These are phyloP conservation scores for Rhinella marina DNA, from an alignment of 2,797 vertebrate genomes.

Conservation along the genomic window DNA sequence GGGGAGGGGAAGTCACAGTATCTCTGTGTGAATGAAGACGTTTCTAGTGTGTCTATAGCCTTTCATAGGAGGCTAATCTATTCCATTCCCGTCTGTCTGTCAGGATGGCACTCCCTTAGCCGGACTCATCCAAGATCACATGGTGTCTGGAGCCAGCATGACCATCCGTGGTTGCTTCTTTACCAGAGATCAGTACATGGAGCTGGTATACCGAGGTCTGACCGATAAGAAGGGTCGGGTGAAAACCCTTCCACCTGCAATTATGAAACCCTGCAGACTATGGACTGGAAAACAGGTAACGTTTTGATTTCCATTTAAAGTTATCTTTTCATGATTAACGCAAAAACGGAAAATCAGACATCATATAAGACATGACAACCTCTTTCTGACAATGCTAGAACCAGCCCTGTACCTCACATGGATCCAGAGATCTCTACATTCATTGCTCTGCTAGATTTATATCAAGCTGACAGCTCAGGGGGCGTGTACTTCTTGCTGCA, in stretches of 20 bases:
- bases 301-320: neutral
- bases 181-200: slow-evolving; percentile 87
- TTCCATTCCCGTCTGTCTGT: slow-evolving; percentile 15
- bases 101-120: slow-evolving; percentile 95
- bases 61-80: neutral
- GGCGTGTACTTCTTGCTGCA: too few relatives aligned
- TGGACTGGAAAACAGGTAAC: slow-evolving; percentile 97
- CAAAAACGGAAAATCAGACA: too few relatives aligned
- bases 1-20: too few relatives aligned
- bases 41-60: too few relatives aligned
- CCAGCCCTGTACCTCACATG: too few relatives aligned
- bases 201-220: slow-evolving; percentile 91
- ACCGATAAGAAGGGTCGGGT: slow-evolving; percentile 88
- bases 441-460: too few relatives aligned
- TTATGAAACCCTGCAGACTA: slow-evolving; percentile 84
- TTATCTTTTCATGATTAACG: too few relatives aligned
- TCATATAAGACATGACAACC: too few relatives aligned
- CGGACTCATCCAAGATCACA: slow-evolving; percentile 97
- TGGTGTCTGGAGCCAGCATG: slow-evolving; percentile 94
- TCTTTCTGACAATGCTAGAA: too few relatives aligned
- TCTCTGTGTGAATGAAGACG: too few relatives aligned
- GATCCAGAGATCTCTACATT: too few relatives aligned
- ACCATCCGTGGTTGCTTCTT: slow-evolving; percentile 91
- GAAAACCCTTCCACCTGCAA: slow-evolving; percentile 81
- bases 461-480: too few relatives aligned